phyloP scores from a whole-genome alignment of 2,888 invertebrate genomes.

The Camptogramma bilineatum region DNA sequence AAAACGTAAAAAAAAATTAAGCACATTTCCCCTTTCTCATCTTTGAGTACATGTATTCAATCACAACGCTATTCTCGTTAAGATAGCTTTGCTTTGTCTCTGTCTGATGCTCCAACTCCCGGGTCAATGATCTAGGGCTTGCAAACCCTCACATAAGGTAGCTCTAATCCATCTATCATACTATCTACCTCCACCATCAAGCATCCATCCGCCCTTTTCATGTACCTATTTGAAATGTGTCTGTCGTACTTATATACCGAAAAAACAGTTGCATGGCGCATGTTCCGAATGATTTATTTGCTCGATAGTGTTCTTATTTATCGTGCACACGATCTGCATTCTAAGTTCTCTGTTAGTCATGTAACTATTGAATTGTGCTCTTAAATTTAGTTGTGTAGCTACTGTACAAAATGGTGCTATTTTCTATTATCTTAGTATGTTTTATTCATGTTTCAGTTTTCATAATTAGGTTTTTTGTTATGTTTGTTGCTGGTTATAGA shows the following conservation, averaged over 20 bases:
- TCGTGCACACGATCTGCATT: conserved; percentile 34
- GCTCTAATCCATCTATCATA: conserved; percentile 39
- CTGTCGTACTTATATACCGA: conserved; percentile 21
- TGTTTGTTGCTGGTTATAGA: not conserved
- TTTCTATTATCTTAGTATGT: conserved; percentile 16
- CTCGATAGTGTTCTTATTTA: conserved; percentile 37
- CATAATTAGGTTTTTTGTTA: not conserved
- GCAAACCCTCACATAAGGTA: conserved; percentile 41
- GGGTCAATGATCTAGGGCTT: not conserved
- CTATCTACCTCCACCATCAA: conserved; percentile 33
- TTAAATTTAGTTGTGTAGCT: conserved; percentile 20
- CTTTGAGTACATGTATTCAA: not conserved
- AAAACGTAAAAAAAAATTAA: too few relatives aligned
- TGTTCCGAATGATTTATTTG: conserved; percentile 41
- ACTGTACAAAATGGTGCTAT: conserved; percentile 9
- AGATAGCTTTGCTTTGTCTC: not conserved
- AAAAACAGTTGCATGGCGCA: conserved; percentile 33
- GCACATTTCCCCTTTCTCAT: not conserved
- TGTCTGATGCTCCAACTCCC: not conserved
- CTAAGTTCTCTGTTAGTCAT: conserved; percentile 34
- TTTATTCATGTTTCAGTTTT: conserved; percentile 11
- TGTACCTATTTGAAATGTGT: conserved; percentile 42
- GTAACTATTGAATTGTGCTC: conserved; percentile 29
- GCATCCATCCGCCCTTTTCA: conserved; percentile 39
- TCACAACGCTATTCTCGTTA: not conserved